Evolutionary conservation across 92 coral and sea anemone species (phyloP).

Genomic region (Plumapathes pennacea): DNA sequence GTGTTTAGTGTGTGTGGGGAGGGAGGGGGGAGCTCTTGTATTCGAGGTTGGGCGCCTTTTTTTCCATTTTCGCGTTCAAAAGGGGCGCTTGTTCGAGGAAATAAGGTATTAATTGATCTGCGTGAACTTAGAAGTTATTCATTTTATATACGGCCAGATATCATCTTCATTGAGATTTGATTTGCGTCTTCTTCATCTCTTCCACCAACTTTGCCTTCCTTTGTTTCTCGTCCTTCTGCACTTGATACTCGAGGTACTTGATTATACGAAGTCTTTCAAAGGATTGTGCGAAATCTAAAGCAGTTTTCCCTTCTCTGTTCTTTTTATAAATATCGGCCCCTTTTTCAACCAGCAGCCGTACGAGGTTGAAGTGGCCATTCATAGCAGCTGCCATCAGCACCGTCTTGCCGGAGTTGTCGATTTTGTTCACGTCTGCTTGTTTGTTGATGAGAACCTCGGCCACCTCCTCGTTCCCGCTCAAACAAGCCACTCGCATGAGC

Average conservation of each 20-base stretch:
- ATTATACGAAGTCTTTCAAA: conserved; percentile 85
- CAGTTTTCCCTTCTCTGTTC: conserved; percentile 95
- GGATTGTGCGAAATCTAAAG: conserved; percentile 89
- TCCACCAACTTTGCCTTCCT: conserved; percentile 81
- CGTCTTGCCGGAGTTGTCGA: conserved; percentile 90
- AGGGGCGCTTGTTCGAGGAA: too few species aligned
- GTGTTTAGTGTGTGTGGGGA: too few species aligned
- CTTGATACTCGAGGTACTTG: conserved; percentile 82
- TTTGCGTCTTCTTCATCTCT: too few species aligned
- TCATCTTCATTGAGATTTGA: too few species aligned
- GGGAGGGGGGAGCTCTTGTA: too few species aligned
- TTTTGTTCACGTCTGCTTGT: conserved; percentile 85
- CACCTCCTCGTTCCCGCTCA: conserved; percentile 84
- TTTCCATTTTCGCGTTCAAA: too few species aligned
- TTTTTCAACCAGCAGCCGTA: conserved; percentile 87
- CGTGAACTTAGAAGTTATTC: too few species aligned
- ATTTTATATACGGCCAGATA: too few species aligned
- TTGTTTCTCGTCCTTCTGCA: conserved; percentile 82
- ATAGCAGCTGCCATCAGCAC: conserved; percentile 94
- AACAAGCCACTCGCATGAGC: conserved; percentile 93
- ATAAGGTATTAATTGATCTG: too few species aligned
- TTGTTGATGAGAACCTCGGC: conserved; percentile 78
- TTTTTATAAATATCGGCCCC: conserved; percentile 85
- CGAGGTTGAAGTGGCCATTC: conserved; percentile 93
- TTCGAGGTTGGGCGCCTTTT: too few species aligned